phyloP scores from a whole-genome alignment of 2,888 invertebrate genomes.

The Hermaeophaga mercurialis region DNA sequence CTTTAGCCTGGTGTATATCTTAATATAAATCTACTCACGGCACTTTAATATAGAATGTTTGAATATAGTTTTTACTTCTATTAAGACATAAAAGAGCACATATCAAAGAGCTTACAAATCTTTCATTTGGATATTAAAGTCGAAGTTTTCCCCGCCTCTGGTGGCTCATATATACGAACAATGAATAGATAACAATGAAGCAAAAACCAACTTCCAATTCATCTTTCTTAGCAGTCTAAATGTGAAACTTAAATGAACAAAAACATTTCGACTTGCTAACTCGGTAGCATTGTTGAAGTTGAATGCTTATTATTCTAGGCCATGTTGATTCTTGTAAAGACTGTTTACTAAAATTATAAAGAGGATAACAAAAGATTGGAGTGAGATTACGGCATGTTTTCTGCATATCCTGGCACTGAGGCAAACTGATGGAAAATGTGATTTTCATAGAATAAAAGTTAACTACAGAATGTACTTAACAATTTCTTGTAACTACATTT shows the following conservation, averaged over 20 bases:
- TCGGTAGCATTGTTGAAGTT: slow-evolving; percentile 30
- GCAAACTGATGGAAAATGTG: too few species aligned
- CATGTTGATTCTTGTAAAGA: slow-evolving; percentile 26
- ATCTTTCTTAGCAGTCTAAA: slow-evolving; percentile 38
- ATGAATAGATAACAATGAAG: slow-evolving; percentile 41
- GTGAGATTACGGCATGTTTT: slow-evolving; percentile 13
- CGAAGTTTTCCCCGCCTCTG: slow-evolving; percentile 20
- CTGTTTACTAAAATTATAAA: slow-evolving; percentile 28
- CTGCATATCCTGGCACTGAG: too few species aligned
- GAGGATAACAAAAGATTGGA: slow-evolving; percentile 19
- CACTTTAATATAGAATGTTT: too few species aligned
- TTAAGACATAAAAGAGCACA: too few species aligned
- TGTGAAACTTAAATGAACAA: slow-evolving; percentile 45
- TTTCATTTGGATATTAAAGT: too few species aligned
- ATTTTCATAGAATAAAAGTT: too few species aligned
- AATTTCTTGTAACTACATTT: too few species aligned
- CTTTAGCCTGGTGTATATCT: too few species aligned
- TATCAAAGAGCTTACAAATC: too few species aligned
- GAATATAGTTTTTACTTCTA: too few species aligned
- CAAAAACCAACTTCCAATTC: slow-evolving; percentile 36
- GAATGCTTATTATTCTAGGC: slow-evolving; percentile 30
- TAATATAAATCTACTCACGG: too few species aligned
- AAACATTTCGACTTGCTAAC: slow-evolving; percentile 36
- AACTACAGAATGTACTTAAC: too few species aligned
- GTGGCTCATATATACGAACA: slow-evolving; percentile 22